Percentiles rank a stretch among this genome's conserved stretches.
These are phyloP conservation scores for Ylistrum balloti DNA, from an alignment of 1,140 invertebrate genomes.

Conservation along the genomic window DNA sequence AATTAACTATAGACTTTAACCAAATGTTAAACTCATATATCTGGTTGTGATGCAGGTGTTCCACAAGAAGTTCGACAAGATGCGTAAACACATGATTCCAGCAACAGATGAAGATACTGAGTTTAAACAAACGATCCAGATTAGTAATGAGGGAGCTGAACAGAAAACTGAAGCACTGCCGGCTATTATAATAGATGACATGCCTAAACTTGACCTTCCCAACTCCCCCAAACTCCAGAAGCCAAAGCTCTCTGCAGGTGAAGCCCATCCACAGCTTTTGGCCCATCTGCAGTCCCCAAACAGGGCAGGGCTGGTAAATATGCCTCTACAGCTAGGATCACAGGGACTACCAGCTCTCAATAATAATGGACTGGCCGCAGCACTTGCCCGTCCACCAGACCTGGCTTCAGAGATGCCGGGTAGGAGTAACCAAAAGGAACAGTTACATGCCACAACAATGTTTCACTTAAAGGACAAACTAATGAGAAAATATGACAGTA, in stretches of 20 bases:
- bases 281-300: conserved; percentile 71
- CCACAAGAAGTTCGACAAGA: conserved; percentile 80
- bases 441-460: conserved; percentile 73
- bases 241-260: conserved; percentile 69
- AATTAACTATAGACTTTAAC: no score
- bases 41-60: conserved; percentile 59
- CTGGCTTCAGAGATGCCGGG: conserved; percentile 15
- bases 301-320: conserved; percentile 43
- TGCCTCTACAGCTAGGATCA: conserved; percentile 45
- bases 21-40: no score
- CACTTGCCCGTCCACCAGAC: conserved; percentile 44
- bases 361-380: neutral
- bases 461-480: conserved; percentile 77
- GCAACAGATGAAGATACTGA: conserved; percentile 41
- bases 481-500: conserved; percentile 75
- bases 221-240: conserved; percentile 49
- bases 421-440: conserved; percentile 63
- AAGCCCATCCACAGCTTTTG: conserved; percentile 77
- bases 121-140: conserved; percentile 39
- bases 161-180: conserved; percentile 2
- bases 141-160: neutral
- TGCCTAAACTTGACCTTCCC: conserved; percentile 44
- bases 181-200: neutral
- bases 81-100: conserved; percentile 70
- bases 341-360: conserved; percentile 43